Conservation (phyloP, 2,888 invertebrate genomes). For the Cryptocheilus praepositus region DNA sequence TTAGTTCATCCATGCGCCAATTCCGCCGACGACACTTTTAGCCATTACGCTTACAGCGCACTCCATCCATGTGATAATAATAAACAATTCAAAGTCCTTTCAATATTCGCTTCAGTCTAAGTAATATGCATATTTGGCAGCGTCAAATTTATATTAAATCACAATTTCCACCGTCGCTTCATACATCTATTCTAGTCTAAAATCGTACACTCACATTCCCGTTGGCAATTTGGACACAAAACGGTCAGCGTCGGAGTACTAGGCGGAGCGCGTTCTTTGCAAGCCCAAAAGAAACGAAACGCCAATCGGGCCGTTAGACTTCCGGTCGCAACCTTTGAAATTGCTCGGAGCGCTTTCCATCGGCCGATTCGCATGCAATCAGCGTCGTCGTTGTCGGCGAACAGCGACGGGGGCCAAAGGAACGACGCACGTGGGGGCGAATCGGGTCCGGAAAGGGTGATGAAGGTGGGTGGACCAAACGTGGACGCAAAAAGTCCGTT, state of each 20-base stretch:
- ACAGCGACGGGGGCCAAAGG: background rate
- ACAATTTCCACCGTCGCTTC: too few species aligned
- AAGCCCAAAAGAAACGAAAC: conserved; percentile 11
- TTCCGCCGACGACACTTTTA: too few species aligned
- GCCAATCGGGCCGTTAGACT: conserved; percentile 17
- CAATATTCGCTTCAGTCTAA: too few species aligned
- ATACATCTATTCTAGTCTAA: too few species aligned
- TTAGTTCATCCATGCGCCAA: too few species aligned
- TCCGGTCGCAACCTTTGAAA: conserved; percentile 19
- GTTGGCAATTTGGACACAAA: too few species aligned
- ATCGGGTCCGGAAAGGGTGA: background rate
- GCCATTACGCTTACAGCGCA: too few species aligned
- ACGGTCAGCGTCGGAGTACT: background rate
- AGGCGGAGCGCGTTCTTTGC: background rate
- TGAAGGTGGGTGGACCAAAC: conserved; percentile 6
- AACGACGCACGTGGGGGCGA: conserved; percentile 1
- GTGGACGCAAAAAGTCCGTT: conserved; percentile 12
- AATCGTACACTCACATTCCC: too few species aligned
- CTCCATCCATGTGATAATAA: too few species aligned
- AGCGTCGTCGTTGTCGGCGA: conserved; percentile 12
- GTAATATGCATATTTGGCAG: too few species aligned
- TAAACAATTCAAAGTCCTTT: too few species aligned
- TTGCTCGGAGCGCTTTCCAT: conserved; percentile 20
- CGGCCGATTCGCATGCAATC: conserved; percentile 20
- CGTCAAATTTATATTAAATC: too few species aligned